These are phyloP conservation scores for Odontocolon sp. DNA, from an alignment of 2,888 invertebrate species.

Conservation along the genomic window DNA sequence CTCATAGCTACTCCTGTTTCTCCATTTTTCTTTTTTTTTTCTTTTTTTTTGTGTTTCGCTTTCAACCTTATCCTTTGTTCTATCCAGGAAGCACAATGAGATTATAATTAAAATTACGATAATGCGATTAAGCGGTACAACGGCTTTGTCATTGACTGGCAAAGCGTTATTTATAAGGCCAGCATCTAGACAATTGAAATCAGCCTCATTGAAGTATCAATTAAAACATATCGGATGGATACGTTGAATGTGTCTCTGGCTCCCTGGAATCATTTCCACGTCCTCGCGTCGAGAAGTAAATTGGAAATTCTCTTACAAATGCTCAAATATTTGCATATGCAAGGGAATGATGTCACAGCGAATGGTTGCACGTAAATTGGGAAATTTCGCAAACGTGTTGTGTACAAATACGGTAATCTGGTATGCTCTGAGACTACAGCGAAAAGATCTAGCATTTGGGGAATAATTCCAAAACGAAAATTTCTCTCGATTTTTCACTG, in stretches of 20 bases:
- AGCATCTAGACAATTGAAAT: background rate
- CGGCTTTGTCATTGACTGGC: background rate
- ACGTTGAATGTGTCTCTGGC: background rate
- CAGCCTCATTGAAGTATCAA: background rate
- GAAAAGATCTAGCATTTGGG: too few species aligned
- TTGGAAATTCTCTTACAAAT: conserved; percentile 4
- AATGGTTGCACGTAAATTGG: background rate
- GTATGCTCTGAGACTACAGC: too few species aligned
- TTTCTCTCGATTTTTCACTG: too few species aligned
- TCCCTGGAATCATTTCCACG: too few species aligned
- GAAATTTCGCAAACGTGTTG: too few species aligned
- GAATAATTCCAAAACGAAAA: too few species aligned
- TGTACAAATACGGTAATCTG: too few species aligned
- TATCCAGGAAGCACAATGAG: background rate
- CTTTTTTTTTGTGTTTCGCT: background rate
- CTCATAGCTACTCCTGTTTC: too few species aligned
- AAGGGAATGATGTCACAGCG: background rate
- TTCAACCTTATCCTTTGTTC: background rate
- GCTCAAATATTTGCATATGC: conserved; percentile 32
- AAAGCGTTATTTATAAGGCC: background rate
- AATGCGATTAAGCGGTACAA: background rate
- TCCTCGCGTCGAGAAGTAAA: conserved; percentile 15
- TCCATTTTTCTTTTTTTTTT: background rate
- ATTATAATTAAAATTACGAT: conserved; percentile 15
- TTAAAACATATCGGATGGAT: background rate